These are phyloP conservation scores for Enteromius anoplus DNA, from an alignment of 2,797 vertebrate genomes.

Conservation along the genomic window DNA sequence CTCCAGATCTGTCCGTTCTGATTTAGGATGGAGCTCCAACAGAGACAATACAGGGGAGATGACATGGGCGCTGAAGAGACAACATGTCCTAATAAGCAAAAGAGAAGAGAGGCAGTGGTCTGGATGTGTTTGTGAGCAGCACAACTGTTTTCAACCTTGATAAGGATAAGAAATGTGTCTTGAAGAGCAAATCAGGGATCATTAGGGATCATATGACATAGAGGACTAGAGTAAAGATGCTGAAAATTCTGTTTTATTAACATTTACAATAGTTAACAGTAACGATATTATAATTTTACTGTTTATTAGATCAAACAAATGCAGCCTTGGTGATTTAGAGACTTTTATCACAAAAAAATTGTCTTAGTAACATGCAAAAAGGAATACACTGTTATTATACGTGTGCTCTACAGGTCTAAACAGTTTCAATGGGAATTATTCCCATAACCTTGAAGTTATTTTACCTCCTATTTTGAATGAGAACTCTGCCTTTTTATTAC, in stretches of 20 bases:
- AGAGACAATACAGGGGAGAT: constrained; percentile 67
- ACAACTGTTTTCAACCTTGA: neutral
- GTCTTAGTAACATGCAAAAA: neutral
- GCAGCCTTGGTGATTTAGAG: neutral
- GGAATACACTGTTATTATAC: neutral
- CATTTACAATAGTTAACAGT: neutral
- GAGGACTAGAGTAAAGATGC: no score
- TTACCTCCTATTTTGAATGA: neutral
- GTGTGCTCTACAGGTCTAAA: neutral
- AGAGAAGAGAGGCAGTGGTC: constrained; percentile 39
- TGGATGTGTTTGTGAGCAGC: neutral
- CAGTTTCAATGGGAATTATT: neutral
- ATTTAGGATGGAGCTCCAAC: constrained; percentile 71
- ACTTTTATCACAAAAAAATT: neutral
- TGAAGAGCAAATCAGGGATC: no score
- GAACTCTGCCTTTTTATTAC: neutral
- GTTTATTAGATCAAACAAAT: neutral
- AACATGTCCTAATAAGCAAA: constrained; percentile 53
- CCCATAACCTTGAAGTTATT: neutral
- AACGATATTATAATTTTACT: neutral
- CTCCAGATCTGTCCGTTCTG: constrained; percentile 76
- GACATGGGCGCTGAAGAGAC: constrained; percentile 54
- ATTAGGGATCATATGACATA: no score
- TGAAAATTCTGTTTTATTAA: no score
- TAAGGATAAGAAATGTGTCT: no score